phyloP scores from a whole-genome alignment of 2,113 vertebrate species.

The Rhadina sibilatrix region DNA sequence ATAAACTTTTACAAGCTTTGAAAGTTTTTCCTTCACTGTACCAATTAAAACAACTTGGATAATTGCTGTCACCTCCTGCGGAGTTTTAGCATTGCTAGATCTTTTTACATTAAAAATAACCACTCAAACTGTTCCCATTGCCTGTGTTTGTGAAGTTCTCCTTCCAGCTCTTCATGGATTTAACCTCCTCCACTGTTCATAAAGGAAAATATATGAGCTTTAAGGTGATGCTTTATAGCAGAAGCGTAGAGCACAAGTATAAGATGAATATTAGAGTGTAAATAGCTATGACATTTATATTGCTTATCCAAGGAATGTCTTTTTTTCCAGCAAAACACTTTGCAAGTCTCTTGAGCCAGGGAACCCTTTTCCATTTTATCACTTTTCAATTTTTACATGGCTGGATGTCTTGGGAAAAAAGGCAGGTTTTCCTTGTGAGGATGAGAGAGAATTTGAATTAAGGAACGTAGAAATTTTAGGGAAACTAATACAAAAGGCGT shows the following conservation, averaged over 20 bases:
- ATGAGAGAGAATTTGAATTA: background rate
- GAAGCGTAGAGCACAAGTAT: background rate
- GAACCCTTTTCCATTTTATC: background rate
- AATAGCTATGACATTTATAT: background rate
- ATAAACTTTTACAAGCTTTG: background rate
- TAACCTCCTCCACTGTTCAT: background rate
- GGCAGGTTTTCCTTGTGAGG: background rate
- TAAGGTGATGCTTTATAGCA: background rate
- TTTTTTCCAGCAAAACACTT: background rate
- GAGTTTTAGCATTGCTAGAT: background rate
- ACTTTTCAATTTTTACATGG: background rate
- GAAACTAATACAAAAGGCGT: background rate
- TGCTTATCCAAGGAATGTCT: background rate
- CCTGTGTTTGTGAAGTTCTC: background rate
- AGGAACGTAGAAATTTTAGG: background rate
- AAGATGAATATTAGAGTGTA: background rate
- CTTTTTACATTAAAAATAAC: background rate
- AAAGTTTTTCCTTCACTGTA: background rate
- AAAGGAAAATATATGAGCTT: background rate
- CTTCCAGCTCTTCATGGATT: background rate
- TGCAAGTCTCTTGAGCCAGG: background rate
- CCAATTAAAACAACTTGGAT: background rate
- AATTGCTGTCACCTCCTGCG: background rate
- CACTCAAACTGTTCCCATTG: background rate
- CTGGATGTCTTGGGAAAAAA: background rate